Evolutionary conservation across 2,888 invertebrate species (phyloP).

Genomic region (Heterodera filipjevi): DNA sequence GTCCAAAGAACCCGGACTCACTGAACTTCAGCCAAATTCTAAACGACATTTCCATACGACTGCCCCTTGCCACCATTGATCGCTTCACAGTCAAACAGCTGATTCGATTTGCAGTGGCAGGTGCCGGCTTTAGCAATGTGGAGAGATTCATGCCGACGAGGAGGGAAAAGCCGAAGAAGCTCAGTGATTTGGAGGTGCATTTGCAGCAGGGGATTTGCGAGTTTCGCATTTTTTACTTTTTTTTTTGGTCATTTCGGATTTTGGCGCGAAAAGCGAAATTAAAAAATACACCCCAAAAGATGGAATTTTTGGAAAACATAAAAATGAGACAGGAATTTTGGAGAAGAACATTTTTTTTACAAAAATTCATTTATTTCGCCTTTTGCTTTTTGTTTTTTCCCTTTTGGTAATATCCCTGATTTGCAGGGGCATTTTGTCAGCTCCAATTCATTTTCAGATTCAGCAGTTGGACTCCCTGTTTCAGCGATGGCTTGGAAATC

Average conservation of each 20-base stretch:
- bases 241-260: too few relatives aligned
- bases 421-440: neutral
- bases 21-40: constrained; percentile 35
- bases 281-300: too few relatives aligned
- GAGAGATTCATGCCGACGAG: constrained; percentile 14
- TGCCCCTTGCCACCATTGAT: constrained; percentile 25
- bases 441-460: constrained; percentile 1
- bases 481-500: constrained; percentile 37
- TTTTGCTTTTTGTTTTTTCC: too few relatives aligned
- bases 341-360: too few relatives aligned
- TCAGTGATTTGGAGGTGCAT: neutral
- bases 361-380: too few relatives aligned
- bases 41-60: constrained; percentile 31
- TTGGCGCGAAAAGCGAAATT: too few relatives aligned
- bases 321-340: too few relatives aligned
- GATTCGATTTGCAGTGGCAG: constrained; percentile 44
- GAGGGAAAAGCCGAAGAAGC: constrained; percentile 3
- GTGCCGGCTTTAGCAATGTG: constrained; percentile 44
- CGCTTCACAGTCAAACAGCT: constrained; percentile 12
- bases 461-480: constrained; percentile 35
- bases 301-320: too few relatives aligned
- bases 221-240: too few relatives aligned
- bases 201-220: too few relatives aligned
- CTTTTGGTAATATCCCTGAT: too few relatives aligned
- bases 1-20: constrained; percentile 45